Conservation (phyloP, 1,140 invertebrate species). For the Palaemon carinicauda region DNA sequence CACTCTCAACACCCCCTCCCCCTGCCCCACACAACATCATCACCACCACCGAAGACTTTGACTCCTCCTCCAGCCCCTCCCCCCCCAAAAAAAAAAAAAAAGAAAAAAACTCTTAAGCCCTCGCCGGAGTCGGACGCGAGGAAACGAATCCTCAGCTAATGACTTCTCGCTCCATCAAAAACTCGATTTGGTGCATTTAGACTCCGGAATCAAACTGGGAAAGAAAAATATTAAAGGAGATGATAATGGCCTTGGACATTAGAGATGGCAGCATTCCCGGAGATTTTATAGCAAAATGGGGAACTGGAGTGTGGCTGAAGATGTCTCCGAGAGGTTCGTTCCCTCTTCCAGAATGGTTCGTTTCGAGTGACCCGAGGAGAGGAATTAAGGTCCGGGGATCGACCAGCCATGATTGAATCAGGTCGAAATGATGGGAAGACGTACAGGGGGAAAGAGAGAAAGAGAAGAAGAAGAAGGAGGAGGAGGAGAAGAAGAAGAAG, state of each 20-base stretch:
- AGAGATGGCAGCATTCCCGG: slow-evolving; percentile 53
- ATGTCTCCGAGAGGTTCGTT: not conserved
- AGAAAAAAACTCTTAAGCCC: too few relatives aligned
- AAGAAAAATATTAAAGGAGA: slow-evolving; percentile 59
- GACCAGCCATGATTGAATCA: not conserved
- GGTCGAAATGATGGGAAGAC: not conserved
- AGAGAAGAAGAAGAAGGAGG: not conserved
- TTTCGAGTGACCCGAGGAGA: too few relatives aligned
- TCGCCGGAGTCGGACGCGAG: slow-evolving; percentile 33
- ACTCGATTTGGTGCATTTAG: slow-evolving; percentile 59
- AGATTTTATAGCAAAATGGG: slow-evolving; percentile 52
- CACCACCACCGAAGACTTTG: not conserved
- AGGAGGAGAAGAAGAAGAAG: slow-evolving; percentile 3
- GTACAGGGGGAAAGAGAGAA: slow-evolving; percentile 6
- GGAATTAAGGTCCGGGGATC: not conserved
- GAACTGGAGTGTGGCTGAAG: not conserved
- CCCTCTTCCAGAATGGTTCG: not conserved
- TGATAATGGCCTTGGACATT: slow-evolving; percentile 59
- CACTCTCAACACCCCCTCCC: too few relatives aligned
- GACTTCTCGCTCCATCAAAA: slow-evolving; percentile 59
- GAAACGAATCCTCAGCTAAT: slow-evolving; percentile 51
- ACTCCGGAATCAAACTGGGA: slow-evolving; percentile 59
- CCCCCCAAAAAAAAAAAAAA: too few relatives aligned
- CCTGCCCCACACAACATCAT: too few relatives aligned
- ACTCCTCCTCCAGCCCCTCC: too few relatives aligned